Conservation (phyloP, 2,888 invertebrate genomes). For the Drosophila koepferae region DNA sequence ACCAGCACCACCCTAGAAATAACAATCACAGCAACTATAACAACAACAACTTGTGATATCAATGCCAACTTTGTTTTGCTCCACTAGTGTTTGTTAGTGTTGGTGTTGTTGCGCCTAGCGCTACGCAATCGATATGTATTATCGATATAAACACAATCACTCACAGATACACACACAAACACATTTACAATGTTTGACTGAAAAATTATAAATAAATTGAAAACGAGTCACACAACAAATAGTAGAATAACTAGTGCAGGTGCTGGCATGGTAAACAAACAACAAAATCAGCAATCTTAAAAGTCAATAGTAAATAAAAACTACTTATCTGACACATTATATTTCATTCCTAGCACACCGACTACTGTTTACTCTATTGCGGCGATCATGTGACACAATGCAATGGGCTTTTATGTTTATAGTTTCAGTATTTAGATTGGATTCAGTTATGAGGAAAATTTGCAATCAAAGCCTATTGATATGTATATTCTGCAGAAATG, state of each 20-base stretch:
- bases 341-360: not conserved
- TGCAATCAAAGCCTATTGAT: no score
- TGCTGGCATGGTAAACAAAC: constrained; percentile 19
- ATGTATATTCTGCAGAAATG: no score
- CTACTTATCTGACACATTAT: not conserved
- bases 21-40: constrained; percentile 14
- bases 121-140: constrained; percentile 43
- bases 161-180: constrained; percentile 3
- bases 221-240: constrained; percentile 24
- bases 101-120: constrained; percentile 25
- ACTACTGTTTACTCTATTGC: constrained; percentile 3
- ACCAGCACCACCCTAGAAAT: constrained; percentile 30
- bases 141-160: constrained; percentile 40
- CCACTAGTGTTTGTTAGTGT: not conserved
- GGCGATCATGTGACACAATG: not conserved
- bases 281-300: constrained; percentile 14
- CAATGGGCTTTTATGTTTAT: not conserved
- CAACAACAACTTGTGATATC: constrained; percentile 37
- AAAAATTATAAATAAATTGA: constrained; percentile 34
- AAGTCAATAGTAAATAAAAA: constrained; percentile 25
- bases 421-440: not conserved
- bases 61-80: constrained; percentile 41
- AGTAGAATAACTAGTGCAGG: constrained; percentile 24
- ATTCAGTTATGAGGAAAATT: no score
- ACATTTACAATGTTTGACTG: constrained; percentile 3